These are phyloP conservation scores for Carassius gibelio DNA, from an alignment of 2,113 vertebrate genomes.

Conservation along the genomic window DNA sequence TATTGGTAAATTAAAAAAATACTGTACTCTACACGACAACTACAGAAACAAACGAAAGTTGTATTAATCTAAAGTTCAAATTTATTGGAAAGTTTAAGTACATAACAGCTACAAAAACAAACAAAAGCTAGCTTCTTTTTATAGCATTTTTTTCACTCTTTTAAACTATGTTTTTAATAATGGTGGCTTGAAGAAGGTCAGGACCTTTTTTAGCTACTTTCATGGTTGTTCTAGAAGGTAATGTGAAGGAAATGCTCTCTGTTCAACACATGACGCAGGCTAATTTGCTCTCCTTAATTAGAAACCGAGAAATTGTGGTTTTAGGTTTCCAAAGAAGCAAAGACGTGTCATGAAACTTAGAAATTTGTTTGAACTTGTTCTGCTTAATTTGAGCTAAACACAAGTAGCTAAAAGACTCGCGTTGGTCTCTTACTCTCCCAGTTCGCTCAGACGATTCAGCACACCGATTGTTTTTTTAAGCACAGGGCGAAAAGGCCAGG, in stretches of 20 bases:
- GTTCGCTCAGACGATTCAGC: neutral
- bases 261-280: neutral
- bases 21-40: neutral
- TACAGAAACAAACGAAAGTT: neutral
- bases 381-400: slow-evolving; percentile 17
- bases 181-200: neutral
- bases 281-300: slow-evolving; percentile 30
- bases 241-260: neutral
- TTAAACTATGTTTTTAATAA: neutral
- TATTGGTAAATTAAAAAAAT: no score
- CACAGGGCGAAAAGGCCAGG: slow-evolving; percentile 22
- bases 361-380: slow-evolving; percentile 16
- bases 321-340: slow-evolving; percentile 15
- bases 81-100: neutral
- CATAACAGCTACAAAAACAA: neutral
- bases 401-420: slow-evolving; percentile 5
- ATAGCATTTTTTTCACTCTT: neutral
- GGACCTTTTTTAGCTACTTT: neutral
- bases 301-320: slow-evolving; percentile 24
- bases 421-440: slow-evolving; percentile 9
- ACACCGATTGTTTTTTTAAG: slow-evolving; percentile 14
- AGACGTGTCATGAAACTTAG: slow-evolving; percentile 13
- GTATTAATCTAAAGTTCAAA: neutral
- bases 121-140: neutral
- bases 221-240: neutral